Evolutionary conservation across 2,113 vertebrate genomes (phyloP), one percentile per base, ranked within the genome.

Genomic region (Thomomys bottae): DNA sequence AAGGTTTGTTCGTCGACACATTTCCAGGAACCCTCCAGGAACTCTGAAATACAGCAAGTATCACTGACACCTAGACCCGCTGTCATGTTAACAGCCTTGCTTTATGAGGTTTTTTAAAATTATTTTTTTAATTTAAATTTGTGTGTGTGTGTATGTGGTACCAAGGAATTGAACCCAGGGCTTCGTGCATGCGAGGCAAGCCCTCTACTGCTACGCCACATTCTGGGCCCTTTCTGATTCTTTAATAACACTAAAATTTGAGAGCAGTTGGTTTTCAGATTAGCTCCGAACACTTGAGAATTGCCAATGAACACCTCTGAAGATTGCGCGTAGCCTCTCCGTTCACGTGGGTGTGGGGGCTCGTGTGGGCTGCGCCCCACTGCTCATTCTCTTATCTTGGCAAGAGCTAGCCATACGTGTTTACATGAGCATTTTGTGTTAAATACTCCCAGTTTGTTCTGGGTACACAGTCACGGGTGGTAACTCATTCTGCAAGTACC

Each of bases 271-370:
- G 59, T 73, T 32, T 81, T 38, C 57, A 78, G 40, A 78, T 82
- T 68, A 89, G 81, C 38, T 79, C 61, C 26, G 85, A 73, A 77
- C 70, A 89, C 66, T 87, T 93, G 6, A 88, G 78, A 42, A 84
- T 78, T 90, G 24, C 75, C 84, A 42, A 26, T 45, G 84, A 84
- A 40, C 66, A 64, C 84, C 80, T 49, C 38, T 24, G 57, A 85
- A 6, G 42, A 75, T 7, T 14, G 15, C 1, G 2, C 14, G 21
- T 73, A 26, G 7, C 73, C 1, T 70, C 59, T 11, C 0, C 18
- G 38, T 9, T 32, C 15, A 17, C 4, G n/a, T 49, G 12, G 11
- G 0, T 80, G 23, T 23, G 34, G 34, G 20, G 45, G 18, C 49
- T 54, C 32, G 66, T 61, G 5, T 59, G 15, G 79, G 20, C 80